A percentile compares a stretch with the other conserved stretches of the same genome.
phyloP scores from a whole-genome alignment of 2,113 vertebrate species.

The Paramormyrops kingsleyae region DNA sequence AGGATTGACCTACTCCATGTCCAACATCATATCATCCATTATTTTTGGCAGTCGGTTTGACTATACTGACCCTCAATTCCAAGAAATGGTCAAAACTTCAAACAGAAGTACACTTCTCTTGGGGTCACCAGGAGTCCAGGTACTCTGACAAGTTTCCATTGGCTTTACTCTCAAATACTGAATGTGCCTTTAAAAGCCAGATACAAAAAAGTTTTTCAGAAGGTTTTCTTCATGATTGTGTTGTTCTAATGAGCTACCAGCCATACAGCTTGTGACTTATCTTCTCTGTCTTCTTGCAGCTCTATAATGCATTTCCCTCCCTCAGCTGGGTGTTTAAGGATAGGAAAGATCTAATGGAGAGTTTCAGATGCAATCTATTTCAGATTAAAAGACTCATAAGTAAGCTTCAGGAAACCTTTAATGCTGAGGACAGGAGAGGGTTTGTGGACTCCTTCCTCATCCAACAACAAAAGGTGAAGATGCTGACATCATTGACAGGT shows the following conservation, averaged over 20 bases:
- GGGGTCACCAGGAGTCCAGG: conserved; percentile 44
- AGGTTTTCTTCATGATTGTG: not conserved
- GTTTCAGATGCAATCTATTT: not conserved
- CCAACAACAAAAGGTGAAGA: conserved; percentile 23
- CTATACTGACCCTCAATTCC: conserved; percentile 46
- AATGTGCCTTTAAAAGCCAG: not conserved
- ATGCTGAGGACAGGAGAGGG: conserved; percentile 32
- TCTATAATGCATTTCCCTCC: conserved; percentile 55
- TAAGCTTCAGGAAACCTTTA: conserved; percentile 34
- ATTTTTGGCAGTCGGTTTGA: conserved; percentile 61
- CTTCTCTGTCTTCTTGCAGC: conserved; percentile 24
- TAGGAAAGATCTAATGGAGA: conserved; percentile 17
- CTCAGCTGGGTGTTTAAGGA: conserved; percentile 36
- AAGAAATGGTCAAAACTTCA: conserved; percentile 37
- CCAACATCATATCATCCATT: conserved; percentile 58
- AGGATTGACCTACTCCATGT: conserved; percentile 45
- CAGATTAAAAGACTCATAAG: not conserved
- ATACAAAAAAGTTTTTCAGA: not conserved
- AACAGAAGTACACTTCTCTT: conserved; percentile 26
- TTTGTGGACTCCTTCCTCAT: conserved; percentile 45
- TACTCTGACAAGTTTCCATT: conserved; percentile 16
- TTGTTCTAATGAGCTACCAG: not conserved
- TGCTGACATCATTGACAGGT: not conserved
- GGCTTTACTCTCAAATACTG: not conserved
- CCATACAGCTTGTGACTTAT: not conserved